Base-by-base conservation (phyloP, 2,888 invertebrate species). In the Microctonus brassicae region DNA sequence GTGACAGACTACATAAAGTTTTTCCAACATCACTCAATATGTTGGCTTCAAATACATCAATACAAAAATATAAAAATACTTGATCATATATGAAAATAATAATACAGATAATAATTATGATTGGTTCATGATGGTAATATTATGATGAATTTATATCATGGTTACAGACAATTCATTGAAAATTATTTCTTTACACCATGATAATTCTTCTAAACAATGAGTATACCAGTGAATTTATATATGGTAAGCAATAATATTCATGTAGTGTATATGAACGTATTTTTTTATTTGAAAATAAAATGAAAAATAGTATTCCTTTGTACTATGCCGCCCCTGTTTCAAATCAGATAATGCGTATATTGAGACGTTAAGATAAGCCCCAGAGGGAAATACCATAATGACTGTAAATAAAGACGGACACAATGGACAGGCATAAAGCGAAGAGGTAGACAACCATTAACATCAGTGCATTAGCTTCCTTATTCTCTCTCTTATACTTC, bases 351-450 rank as follows among this genome's bases (percentile, higher is more conserved):
- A 60, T 47, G 61, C 10, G 26, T 42, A 34, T 70, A 60, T 61
- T 61, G 66, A 61, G 65, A 65, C 60, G 57, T 60, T 70, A 47
- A 29, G 69, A 39, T 22, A 47, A 20, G 24, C 47, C 5, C 52
- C 64, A 20, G 20, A 33, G 52, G 26, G 24, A 60, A 62, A 58
- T 66, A 55, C 60, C 29, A 55, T 69, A 69, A 73, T 75, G 73
- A 72, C 69, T 75, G 69, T 73, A 75, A 73, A 75, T 75, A 71
- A 69, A 73, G 69, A 63, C 47, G 55, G 60, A 62, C 57, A 75
- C 73, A 75, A 75, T 73, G 66, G 75, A 55, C 66, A 61, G 63
- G 55, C 60, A 65, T 72, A 70, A 73, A 75, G 66, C 57, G 64
- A 67, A 55, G 17, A 47, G 63, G 55, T 42, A 62, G 69, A 72